Conservation (phyloP, 2,888 invertebrate species). For the Odontocerum albicorne region DNA sequence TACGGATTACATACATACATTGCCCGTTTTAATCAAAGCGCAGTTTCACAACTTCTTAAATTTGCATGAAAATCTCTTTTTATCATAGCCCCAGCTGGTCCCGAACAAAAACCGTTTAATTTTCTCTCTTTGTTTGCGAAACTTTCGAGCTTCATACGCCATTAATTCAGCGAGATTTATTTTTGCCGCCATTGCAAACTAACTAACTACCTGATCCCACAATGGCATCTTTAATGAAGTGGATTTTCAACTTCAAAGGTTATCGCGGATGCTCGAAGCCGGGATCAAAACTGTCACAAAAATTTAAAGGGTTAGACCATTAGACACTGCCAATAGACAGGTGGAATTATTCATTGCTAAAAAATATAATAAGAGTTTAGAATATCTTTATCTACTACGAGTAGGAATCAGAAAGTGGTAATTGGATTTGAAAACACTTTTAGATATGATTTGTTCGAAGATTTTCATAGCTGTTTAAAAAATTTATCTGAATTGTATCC, state of each 20-base stretch:
- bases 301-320: too few species aligned
- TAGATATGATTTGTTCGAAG: too few species aligned
- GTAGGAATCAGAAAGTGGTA: too few species aligned
- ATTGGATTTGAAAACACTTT: too few species aligned
- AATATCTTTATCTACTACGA: too few species aligned
- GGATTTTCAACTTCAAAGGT: slow-evolving; percentile 8
- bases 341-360: too few species aligned
- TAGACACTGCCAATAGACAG: too few species aligned
- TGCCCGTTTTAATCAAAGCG: neutral
- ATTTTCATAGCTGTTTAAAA: too few species aligned
- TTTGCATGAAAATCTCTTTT: slow-evolving; percentile 2
- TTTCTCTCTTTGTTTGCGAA: slow-evolving; percentile 16
- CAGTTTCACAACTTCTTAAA: neutral
- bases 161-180: slow-evolving; percentile 31
- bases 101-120: slow-evolving; percentile 17
- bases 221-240: slow-evolving; percentile 19
- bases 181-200: slow-evolving; percentile 18
- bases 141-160: slow-evolving; percentile 28
- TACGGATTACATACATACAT: neutral
- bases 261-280: slow-evolving; percentile 1
- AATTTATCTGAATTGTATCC: too few species aligned
- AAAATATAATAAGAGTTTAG: too few species aligned
- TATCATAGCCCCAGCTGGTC: neutral
- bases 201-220: slow-evolving; percentile 18
- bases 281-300: too few species aligned